Evolutionary conservation across 1,140 invertebrate species (phyloP), one percentile per base, ranked within the genome.

Genomic region (Drosophila persimilis): DNA sequence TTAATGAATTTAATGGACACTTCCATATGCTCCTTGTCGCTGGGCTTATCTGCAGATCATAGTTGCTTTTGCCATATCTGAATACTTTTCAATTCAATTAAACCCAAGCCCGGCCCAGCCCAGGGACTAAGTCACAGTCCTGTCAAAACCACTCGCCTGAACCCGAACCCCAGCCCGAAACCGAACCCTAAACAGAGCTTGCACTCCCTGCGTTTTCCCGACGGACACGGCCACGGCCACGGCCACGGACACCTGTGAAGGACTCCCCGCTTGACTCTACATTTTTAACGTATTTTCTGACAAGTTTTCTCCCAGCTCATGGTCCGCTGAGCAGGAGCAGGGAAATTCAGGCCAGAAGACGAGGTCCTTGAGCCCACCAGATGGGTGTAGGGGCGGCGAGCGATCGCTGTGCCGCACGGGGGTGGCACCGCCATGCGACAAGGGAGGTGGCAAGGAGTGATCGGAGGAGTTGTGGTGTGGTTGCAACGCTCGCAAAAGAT

Each of bases 241-340:
- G 17, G 17, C 5, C 48, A 15, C 15, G 41, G 26, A 51, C 78
- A 84, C 79, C 75, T 74, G 74, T 84, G 24, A 11, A 41, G 39
- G 59, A 57, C 44, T 46, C 56, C 22, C 50, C 20, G 22, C 15
- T 26, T 31, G 15, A 46, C 24, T 41, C 61, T 47, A 62, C 52
- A 64, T 73, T 69, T 80, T 61, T 80, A 84, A 85, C 80, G 80
- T 84, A 79, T 72, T 84, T 83, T 51, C 50, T 29, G 26, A 46
- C 75, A 70, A 81, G 61, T 83, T 83, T 85, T 65, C 62, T 80
- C 73, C 35, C 22, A 55, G 55, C 70, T 85, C 62, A 80, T 73
- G 81, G 73, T 31, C 50, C 17, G 80, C 29, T 86, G 60, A 46
- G 47, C 77, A 71, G 65, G 53, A 46, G 47, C 77, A 71, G 65